These are phyloP conservation scores for Erinaceus europaeus DNA, from an alignment of 2,113 vertebrate genomes.

Conservation along the genomic window DNA sequence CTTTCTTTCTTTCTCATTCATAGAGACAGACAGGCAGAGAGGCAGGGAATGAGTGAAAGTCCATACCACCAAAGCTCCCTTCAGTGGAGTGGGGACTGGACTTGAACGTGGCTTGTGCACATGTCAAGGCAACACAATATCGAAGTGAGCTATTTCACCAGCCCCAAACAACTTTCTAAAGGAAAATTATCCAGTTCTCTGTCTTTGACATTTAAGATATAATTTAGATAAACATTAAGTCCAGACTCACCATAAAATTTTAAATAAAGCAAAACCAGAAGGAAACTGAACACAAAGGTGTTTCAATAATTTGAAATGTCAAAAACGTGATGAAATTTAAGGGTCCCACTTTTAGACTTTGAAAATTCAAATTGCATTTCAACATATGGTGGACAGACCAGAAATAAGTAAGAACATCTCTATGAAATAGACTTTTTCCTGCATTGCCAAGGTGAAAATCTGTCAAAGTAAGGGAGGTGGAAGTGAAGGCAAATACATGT, in stretches of 20 bases:
- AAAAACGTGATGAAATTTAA: background rate
- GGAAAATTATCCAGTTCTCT: background rate
- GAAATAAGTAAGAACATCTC: background rate
- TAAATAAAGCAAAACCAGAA: background rate
- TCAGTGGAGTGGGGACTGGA: too few species aligned
- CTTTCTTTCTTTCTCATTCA: too few species aligned
- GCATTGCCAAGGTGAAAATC: background rate
- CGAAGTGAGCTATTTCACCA: too few species aligned
- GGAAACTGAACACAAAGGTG: background rate
- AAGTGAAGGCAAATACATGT: background rate
- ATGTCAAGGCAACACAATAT: too few species aligned
- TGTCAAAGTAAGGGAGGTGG: background rate
- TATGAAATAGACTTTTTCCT: background rate
- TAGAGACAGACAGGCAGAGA: too few species aligned
- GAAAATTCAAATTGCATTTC: background rate
- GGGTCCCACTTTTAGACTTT: background rate
- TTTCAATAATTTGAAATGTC: background rate
- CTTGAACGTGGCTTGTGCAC: too few species aligned
- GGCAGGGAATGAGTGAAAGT: too few species aligned
- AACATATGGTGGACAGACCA: background rate
- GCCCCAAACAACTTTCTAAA: too few species aligned
- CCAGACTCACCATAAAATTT: background rate
- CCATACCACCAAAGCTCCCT: too few species aligned
- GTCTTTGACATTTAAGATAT: background rate
- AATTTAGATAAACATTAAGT: constrained; percentile 16